A percentile compares a stretch with the other conserved stretches of the same genome.
Evolutionary conservation across 2,797 vertebrate genomes (phyloP).

Genomic region (Halcyon badia): DNA sequence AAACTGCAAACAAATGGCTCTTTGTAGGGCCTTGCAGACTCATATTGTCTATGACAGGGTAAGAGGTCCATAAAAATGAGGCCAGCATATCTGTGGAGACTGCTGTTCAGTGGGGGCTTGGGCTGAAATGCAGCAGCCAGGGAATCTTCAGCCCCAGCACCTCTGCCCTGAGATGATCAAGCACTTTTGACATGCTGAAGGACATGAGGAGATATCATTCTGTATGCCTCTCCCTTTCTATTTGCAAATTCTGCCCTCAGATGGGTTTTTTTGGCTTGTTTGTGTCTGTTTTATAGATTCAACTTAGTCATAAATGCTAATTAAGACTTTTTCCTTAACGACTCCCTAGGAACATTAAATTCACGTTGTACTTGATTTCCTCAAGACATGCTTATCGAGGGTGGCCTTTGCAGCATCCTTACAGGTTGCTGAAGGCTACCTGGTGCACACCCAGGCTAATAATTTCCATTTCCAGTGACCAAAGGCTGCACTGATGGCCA

Average conservation of each 20-base stretch:
- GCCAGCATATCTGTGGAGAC: not conserved
- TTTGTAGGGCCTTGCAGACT: not conserved
- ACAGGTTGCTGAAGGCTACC: not conserved
- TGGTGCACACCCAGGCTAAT: not conserved
- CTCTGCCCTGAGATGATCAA: not conserved
- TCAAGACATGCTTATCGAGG: not conserved
- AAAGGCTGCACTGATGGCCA: not conserved
- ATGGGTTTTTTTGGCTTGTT: not conserved
- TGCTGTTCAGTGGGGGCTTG: not conserved
- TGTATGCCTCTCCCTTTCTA: not conserved
- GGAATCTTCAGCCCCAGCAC: not conserved
- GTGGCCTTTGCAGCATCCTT: not conserved
- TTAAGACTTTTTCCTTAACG: not conserved
- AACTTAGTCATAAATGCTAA: not conserved
- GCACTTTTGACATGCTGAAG: accelerated
- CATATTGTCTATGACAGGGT: not conserved
- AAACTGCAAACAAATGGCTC: not conserved
- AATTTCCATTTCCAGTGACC: not conserved
- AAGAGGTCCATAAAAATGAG: not conserved
- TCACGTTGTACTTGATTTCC: accelerated
- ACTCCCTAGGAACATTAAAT: not conserved
- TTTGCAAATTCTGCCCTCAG: not conserved
- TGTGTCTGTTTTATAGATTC: not conserved
- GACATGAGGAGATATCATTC: not conserved
- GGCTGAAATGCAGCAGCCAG: not conserved